Evolutionary conservation across 2,113 vertebrate genomes (phyloP), one percentile per base, ranked within the genome.

Genomic region (Ptyas mucosa): DNA sequence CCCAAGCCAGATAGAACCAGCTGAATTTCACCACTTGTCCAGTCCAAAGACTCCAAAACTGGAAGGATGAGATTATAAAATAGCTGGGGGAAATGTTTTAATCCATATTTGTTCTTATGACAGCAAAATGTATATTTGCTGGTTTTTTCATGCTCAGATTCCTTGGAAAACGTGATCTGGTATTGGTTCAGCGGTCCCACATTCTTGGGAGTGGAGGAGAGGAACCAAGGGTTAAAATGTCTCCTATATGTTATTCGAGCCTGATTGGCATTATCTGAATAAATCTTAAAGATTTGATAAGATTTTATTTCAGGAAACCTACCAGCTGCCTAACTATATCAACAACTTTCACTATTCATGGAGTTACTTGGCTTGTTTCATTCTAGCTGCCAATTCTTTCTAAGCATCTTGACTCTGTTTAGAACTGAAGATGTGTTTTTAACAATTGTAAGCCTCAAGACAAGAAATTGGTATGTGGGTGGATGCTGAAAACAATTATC

Each of bases 401-500:
- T 46, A 29, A 95, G 92, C 96, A 92, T 93, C 91, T 94, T 93
- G 0, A 1, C 91, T 92, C 93, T 94, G 95, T 96, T 96, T 95
- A 94, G 94, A 91, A 95, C 91, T 69, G 94, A 95, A 96, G 95
- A 95, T 96, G 90, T 94, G 86, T 69, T 96, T 97, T 95, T 81
- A 94, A 96, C 95, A 96, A 97, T 94, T 96, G 91, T 95, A 95
- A 96, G 91, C 61, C 96, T 97, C 94, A 97, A 97, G 94, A 97
- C 95, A 97, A 97, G 95, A 96, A 94, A 96, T 96, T 94, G 95
- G 93, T 96, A 92, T 0, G 95, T 97, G 96, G 97, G 97, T 96
- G 92, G 95, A 95, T 95, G 93, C 90, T 96, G 96, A 96, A 97
- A 98, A 97, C 95, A 95, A 92, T 90, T 92, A 96, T 89, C 95